Evolutionary conservation across 2,797 vertebrate genomes (phyloP).

Genomic region (Anniella stebbinsi): DNA sequence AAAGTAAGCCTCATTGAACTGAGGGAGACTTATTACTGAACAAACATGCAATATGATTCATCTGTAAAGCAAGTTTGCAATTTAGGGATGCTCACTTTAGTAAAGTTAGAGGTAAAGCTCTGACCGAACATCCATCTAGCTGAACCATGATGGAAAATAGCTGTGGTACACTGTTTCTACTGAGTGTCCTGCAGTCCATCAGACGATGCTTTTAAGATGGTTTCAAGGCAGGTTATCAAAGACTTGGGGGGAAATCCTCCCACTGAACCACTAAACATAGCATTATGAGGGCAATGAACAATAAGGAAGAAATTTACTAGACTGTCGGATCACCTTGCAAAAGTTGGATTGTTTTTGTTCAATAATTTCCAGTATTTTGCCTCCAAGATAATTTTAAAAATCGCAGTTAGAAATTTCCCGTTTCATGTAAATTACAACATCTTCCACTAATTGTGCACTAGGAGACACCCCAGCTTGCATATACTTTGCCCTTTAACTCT

Average conservation of each 20-base stretch:
- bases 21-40: background rate
- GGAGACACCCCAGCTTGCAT: background rate
- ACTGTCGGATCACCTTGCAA: background rate
- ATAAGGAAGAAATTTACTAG: background rate
- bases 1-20: background rate
- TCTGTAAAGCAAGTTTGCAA: background rate
- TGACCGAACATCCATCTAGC: background rate
- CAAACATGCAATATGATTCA: background rate
- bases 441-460: background rate
- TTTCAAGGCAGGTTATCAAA: background rate
- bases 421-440: background rate
- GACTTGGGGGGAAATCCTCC: background rate
- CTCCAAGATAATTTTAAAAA: background rate
- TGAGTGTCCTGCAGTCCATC: background rate
- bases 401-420: background rate
- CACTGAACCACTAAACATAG: background rate
- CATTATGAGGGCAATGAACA: background rate
- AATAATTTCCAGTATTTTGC: background rate
- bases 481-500: background rate
- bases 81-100: background rate
- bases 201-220: background rate
- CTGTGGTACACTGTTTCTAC: background rate
- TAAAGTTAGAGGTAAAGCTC: background rate
- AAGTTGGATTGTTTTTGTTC: background rate
- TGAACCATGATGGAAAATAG: background rate